Conservation (phyloP, 2,888 invertebrate species). For the Agrypnus murinus region DNA sequence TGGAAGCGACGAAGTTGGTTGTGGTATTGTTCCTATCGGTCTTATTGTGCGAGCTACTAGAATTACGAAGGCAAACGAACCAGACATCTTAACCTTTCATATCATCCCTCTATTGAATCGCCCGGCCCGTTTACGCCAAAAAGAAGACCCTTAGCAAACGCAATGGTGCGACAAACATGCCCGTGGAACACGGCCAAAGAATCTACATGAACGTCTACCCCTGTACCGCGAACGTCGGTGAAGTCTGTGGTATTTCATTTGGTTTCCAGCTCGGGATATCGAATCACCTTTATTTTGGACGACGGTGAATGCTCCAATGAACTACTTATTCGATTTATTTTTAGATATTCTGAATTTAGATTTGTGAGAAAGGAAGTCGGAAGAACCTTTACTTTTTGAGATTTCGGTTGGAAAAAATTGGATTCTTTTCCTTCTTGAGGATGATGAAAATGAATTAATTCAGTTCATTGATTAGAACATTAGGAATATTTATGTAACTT, state of each 20-base stretch:
- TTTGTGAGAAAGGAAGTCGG: slow-evolving; percentile 15
- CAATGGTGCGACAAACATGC: slow-evolving; percentile 44
- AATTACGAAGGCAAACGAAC: slow-evolving; percentile 46
- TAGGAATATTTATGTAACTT: too few relatives aligned
- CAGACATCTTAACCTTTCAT: slow-evolving; percentile 46
- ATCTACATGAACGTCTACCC: slow-evolving; percentile 40
- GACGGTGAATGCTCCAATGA: slow-evolving; percentile 32
- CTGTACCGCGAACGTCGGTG: background rate
- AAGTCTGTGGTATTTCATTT: slow-evolving; percentile 34
- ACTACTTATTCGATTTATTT: slow-evolving; percentile 34
- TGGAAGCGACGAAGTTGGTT: background rate
- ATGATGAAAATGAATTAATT: too few relatives aligned
- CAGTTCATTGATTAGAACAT: too few relatives aligned
- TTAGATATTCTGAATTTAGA: slow-evolving; percentile 16
- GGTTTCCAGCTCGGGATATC: slow-evolving; percentile 22
- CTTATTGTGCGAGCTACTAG: slow-evolving; percentile 28
- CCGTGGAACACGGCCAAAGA: slow-evolving; percentile 43
- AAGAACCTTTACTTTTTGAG: background rate
- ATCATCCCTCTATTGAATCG: slow-evolving; percentile 44
- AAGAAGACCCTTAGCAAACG: slow-evolving; percentile 47
- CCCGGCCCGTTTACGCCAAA: slow-evolving; percentile 44
- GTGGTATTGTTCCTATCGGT: slow-evolving; percentile 30
- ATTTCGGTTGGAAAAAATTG: too few relatives aligned
- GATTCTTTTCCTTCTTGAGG: too few relatives aligned
- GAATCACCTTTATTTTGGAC: slow-evolving; percentile 41